phyloP scores from a whole-genome alignment of 2,888 invertebrate genomes.

The Bellardia pandia region DNA sequence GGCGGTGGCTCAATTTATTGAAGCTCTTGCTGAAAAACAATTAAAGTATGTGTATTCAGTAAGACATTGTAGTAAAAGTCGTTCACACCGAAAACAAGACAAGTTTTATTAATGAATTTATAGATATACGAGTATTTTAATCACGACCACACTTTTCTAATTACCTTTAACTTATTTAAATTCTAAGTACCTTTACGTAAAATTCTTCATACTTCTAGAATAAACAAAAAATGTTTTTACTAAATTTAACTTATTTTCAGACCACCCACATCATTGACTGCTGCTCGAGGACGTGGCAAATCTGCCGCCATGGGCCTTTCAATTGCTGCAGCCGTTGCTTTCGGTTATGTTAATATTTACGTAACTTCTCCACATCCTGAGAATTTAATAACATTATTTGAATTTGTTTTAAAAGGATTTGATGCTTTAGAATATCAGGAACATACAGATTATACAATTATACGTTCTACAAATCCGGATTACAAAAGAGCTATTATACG shows the following conservation, averaged over 20 bases:
- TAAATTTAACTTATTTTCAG: slow-evolving; percentile 81
- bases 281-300: slow-evolving; percentile 98
- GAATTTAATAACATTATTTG: slow-evolving; percentile 98
- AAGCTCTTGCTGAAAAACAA: slow-evolving; percentile 96
- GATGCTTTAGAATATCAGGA: slow-evolving; percentile 97
- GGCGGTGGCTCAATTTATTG: slow-evolving; percentile 95
- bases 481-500: slow-evolving; percentile 98
- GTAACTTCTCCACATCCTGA: slow-evolving; percentile 99
- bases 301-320: slow-evolving; percentile 98
- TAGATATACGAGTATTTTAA: too few species aligned
- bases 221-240: too few species aligned
- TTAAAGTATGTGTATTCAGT: slow-evolving; percentile 84
- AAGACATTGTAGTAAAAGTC: too few species aligned
- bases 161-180: too few species aligned
- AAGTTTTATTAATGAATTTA: too few species aligned
- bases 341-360: slow-evolving; percentile 94
- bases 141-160: too few species aligned
- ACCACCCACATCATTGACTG: slow-evolving; percentile 97
- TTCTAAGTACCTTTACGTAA: too few species aligned
- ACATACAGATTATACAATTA: slow-evolving; percentile 96
- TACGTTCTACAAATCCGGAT: slow-evolving; percentile 97
- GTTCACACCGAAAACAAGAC: too few species aligned
- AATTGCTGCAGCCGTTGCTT: slow-evolving; percentile 93
- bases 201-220: too few species aligned
- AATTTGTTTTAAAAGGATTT: slow-evolving; percentile 97